phyloP scores from a whole-genome alignment of 2,888 invertebrate genomes.

The Phaonia tiefii region DNA sequence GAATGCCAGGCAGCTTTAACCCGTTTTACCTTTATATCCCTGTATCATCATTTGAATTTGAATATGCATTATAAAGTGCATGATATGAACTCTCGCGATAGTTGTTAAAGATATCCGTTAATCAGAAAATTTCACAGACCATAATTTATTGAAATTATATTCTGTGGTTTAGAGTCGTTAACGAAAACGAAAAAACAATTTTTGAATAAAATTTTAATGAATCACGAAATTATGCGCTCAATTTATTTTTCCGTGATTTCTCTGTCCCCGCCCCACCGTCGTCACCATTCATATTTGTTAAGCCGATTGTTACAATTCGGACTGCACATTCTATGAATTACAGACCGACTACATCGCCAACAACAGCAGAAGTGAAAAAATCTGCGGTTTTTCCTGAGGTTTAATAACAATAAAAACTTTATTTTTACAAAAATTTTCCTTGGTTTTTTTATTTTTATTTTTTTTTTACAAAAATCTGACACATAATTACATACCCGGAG shows the following conservation, averaged over 20 bases:
- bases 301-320: constrained; percentile 27
- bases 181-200: neutral
- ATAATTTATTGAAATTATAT: constrained; percentile 28
- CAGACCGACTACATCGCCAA: neutral
- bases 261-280: neutral
- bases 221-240: constrained; percentile 41
- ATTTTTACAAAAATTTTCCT: constrained; percentile 5
- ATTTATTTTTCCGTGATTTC: constrained; percentile 31
- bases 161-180: constrained; percentile 36
- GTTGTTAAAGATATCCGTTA: no score
- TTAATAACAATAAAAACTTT: constrained; percentile 48
- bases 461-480: constrained; percentile 33
- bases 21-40: no score
- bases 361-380: constrained; percentile 25
- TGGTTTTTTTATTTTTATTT: neutral
- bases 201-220: constrained; percentile 43
- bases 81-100: no score
- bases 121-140: no score
- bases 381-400: constrained; percentile 42
- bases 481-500: constrained; percentile 43
- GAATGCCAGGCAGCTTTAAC: no score
- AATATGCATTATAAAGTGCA: no score
- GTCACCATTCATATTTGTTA: neutral
- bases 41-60: no score
- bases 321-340: constrained; percentile 28